These are phyloP conservation scores for Achlya flavicornis DNA, from an alignment of 2,888 invertebrate species.

Conservation along the genomic window DNA sequence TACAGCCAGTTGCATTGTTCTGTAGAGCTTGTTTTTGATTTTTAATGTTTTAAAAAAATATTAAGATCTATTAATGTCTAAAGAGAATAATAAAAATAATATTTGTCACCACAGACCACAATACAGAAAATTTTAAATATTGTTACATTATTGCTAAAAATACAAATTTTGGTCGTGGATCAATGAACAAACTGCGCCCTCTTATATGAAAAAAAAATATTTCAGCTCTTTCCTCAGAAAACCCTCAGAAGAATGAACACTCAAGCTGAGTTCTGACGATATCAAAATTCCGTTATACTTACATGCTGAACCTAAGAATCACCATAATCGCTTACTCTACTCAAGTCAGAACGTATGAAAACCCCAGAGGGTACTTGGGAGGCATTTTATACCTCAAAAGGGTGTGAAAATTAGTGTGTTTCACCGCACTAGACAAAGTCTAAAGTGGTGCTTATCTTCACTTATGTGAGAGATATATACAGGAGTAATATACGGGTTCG, in stretches of 20 bases:
- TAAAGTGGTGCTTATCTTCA: constrained; percentile 53
- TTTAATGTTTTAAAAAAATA: no score
- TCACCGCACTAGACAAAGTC: constrained; percentile 51
- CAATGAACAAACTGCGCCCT: no score
- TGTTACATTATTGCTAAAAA: no score
- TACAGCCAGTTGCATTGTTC: no score
- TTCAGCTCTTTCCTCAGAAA: not conserved
- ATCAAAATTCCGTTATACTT: constrained; percentile 12
- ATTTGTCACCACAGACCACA: no score
- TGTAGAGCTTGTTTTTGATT: no score
- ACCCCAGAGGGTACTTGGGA: constrained; percentile 30
- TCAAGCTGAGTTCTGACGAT: constrained; percentile 1
- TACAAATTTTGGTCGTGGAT: no score
- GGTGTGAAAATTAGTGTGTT: constrained; percentile 59
- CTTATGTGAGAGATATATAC: constrained; percentile 31
- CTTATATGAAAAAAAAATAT: not conserved
- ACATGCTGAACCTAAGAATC: constrained; percentile 15
- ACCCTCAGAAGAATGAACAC: not conserved
- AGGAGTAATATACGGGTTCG: constrained; percentile 21
- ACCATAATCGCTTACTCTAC: constrained; percentile 27
- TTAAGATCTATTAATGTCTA: no score
- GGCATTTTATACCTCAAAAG: constrained; percentile 41
- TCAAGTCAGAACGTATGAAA: constrained; percentile 26
- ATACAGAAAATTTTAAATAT: no score
- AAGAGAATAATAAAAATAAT: no score